Evolutionary conservation across 2,113 vertebrate species (phyloP), one percentile per base, ranked within the genome.

Genomic region (Girardinichthys multiradiatus): DNA sequence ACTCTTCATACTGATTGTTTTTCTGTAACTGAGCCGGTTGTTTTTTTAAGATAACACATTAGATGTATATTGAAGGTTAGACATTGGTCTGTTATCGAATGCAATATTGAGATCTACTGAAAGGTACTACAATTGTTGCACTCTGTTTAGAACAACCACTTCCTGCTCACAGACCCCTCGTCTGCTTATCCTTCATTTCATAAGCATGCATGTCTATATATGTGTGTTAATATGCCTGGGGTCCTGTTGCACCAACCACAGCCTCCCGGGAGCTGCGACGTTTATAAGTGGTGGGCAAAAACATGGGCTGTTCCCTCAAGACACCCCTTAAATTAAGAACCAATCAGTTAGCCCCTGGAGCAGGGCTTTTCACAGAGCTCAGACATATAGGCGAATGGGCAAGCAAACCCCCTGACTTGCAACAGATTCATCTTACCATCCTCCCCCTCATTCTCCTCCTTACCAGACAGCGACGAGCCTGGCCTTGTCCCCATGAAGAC

Each of bases 401-500:
- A 70, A 58, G 70, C 80, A 74, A 77, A 86, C 85, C 83, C 69
- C 78, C 83, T 68, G 86, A 86, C 83, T 66, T 65, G 29, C 82
- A 81, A 81, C 86, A 86, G 84, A 86, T 82, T 74, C 87, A 79
- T 84, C 85, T 79, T 42, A 86, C 33, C 65, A 63, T 13, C 10
- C 4, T 19, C 51, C 48, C 57, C 73, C 42, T 5, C 19, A 5
- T 45, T 5, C 42, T 17, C 17, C 17, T 57, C 60, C 66, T 31
- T 60, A 51, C 76, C 64, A 72, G 74, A 58, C 71, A 82, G 33
- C 62, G 65, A 67, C 57, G 61, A 74, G 72, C 81, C 70, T 77
- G 87, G 77, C 94, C 93, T 94, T 93, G 93, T 93, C 93, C 94
- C 89, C 79, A 79, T 77, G 73, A 85, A 87, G 92, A 93, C 90